These are phyloP conservation scores for Cyrtorhinus lividipennis DNA, from an alignment of 1,140 invertebrate genomes.

Conservation along the genomic window DNA sequence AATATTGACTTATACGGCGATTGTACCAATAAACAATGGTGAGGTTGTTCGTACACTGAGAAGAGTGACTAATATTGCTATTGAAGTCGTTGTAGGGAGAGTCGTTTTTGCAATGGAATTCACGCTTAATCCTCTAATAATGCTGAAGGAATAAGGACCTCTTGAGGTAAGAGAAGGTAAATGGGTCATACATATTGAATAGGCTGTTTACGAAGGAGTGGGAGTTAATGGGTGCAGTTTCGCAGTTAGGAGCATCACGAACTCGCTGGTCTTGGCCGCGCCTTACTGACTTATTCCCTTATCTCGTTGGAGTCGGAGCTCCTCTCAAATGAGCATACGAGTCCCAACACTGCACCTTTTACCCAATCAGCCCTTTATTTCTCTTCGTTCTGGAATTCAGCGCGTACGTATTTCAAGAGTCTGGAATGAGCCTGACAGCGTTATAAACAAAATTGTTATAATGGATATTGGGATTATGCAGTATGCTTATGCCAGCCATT, in stretches of 20 bases:
- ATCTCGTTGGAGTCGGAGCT: not conserved
- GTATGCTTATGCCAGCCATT: no score
- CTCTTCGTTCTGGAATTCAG: no score
- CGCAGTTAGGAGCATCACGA: slow-evolving; percentile 4
- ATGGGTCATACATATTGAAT: slow-evolving; percentile 10
- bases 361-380: no score
- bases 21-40: slow-evolving; percentile 1
- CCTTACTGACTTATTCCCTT: not conserved
- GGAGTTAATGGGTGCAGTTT: slow-evolving; percentile 9
- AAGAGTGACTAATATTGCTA: not conserved
- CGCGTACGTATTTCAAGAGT: no score
- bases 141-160: not conserved
- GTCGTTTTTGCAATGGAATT: not conserved
- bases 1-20: slow-evolving; percentile 3
- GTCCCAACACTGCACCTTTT: no score
- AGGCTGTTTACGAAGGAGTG: not conserved
- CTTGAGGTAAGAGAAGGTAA: not conserved
- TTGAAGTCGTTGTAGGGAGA: not conserved
- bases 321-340: no score
- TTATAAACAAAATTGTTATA: no score
- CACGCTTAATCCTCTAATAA: slow-evolving; percentile 6
- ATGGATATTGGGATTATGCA: no score
- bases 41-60: not conserved
- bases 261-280: not conserved
- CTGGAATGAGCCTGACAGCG: no score